phyloP scores from a whole-genome alignment of 2,888 invertebrate species.

The Zaprionus lineosus region DNA sequence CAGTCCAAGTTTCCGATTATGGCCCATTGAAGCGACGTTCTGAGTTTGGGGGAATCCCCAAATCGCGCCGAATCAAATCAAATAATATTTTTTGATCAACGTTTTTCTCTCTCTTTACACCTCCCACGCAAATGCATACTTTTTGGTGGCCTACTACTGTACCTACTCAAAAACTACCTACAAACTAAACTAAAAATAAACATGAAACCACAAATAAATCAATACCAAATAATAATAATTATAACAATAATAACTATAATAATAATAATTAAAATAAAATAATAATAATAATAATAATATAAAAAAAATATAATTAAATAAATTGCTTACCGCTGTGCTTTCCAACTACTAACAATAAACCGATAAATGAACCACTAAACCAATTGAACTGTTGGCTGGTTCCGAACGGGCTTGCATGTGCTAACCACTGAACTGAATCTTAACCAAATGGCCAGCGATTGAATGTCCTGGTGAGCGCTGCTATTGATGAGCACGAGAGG shows the following conservation, averaged over 20 bases:
- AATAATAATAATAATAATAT: constrained; percentile 29
- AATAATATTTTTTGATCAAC: constrained; percentile 65
- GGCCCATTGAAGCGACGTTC: constrained; percentile 20
- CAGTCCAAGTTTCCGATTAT: constrained; percentile 1
- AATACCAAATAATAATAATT: constrained; percentile 45
- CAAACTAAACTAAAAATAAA: constrained; percentile 56
- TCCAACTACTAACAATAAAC: constrained; percentile 63
- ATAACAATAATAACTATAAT: constrained; percentile 28
- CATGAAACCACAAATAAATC: constrained; percentile 24
- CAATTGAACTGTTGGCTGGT: constrained; percentile 36
- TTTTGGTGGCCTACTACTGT: constrained; percentile 76
- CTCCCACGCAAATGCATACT: constrained; percentile 73
- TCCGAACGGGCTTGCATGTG: constrained; percentile 66
- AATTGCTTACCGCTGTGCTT: constrained; percentile 69
- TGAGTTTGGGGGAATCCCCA: constrained; percentile 10
- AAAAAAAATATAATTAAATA: constrained; percentile 20
- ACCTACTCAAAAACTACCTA: constrained; percentile 65
- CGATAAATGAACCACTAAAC: constrained; percentile 27
- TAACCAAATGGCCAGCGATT: constrained; percentile 48
- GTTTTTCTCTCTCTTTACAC: constrained; percentile 76
- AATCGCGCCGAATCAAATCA: constrained; percentile 42
- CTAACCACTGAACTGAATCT: constrained; percentile 79
- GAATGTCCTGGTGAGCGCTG: constrained; percentile 65
- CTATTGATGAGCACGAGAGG: constrained; percentile 67
- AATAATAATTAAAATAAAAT: constrained; percentile 17